Evolutionary conservation across 2,113 vertebrate species (phyloP).

Genomic region (Plecotus auritus): DNA sequence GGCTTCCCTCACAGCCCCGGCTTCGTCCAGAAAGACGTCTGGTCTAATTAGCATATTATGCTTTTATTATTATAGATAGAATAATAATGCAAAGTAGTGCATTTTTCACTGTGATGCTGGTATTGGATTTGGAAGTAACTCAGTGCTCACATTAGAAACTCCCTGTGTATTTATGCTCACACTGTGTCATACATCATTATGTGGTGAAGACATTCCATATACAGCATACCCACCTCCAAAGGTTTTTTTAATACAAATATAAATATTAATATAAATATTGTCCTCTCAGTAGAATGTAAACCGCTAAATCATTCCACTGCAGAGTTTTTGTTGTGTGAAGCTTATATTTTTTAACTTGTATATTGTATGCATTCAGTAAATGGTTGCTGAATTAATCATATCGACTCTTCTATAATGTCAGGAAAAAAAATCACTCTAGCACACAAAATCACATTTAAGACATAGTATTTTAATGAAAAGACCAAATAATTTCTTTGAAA

Average conservation of each 20-base stretch:
- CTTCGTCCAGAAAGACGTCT: too few relatives aligned
- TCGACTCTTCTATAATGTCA: neutral
- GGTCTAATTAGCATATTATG: too few relatives aligned
- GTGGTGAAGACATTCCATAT: neutral
- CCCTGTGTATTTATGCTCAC: neutral
- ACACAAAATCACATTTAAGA: neutral
- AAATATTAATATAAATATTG: neutral
- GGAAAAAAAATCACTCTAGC: neutral
- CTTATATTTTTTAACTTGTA: neutral
- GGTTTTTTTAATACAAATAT: neutral
- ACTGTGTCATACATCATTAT: neutral
- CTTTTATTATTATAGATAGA: neutral
- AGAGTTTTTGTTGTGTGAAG: neutral
- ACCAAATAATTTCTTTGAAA: neutral
- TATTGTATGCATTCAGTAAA: neutral
- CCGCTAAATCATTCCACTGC: neutral
- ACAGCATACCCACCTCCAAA: neutral
- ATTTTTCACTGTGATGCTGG: neutral
- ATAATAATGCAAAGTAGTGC: neutral
- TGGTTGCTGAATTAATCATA: constrained; percentile 1
- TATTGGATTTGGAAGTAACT: neutral
- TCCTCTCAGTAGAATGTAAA: neutral
- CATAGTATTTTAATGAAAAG: neutral
- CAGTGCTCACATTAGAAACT: neutral
- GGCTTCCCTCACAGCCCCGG: too few relatives aligned